phyloP scores from a whole-genome alignment of 1,140 invertebrate genomes.

The Amyelois transitella region DNA sequence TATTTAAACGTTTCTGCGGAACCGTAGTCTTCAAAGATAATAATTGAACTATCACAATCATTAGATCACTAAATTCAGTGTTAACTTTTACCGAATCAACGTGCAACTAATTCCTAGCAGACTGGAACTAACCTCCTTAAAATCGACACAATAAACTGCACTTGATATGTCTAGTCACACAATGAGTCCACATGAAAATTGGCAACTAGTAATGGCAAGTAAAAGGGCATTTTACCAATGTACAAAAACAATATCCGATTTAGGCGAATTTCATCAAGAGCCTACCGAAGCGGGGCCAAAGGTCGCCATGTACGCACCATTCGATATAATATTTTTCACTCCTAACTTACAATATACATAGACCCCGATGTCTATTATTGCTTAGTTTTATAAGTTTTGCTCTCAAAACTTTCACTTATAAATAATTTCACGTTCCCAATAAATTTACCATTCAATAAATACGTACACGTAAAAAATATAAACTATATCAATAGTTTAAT shows the following conservation, averaged over 20 bases:
- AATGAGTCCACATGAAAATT: slow-evolving; percentile 23
- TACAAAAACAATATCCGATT: slow-evolving; percentile 61
- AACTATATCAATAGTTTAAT: slow-evolving; percentile 75
- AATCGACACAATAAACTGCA: slow-evolving; percentile 13
- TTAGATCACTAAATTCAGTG: no score
- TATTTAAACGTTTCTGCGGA: no score
- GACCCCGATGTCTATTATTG: slow-evolving; percentile 70
- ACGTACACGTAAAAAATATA: slow-evolving; percentile 75
- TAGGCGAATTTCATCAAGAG: slow-evolving; percentile 51
- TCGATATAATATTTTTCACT: slow-evolving; percentile 64
- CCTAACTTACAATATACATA: slow-evolving; percentile 71
- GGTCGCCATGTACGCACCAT: slow-evolving; percentile 69
- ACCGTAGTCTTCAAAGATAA: no score
- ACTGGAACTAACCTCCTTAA: not conserved
- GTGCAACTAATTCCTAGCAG: not conserved
- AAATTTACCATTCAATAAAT: slow-evolving; percentile 75
- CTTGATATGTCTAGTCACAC: slow-evolving; percentile 65
- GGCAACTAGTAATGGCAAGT: slow-evolving; percentile 55
- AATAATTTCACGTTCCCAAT: slow-evolving; percentile 72
- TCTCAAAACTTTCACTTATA: slow-evolving; percentile 72
- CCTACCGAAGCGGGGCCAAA: slow-evolving; percentile 55
- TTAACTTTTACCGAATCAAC: no score
- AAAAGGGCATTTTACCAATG: slow-evolving; percentile 50
- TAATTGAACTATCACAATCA: no score
- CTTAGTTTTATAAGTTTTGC: slow-evolving; percentile 73